Percentiles rank a stretch among this genome's conserved stretches.
Evolutionary conservation across 2,797 vertebrate species (phyloP).

Genomic region (Cossypha polioptera): DNA sequence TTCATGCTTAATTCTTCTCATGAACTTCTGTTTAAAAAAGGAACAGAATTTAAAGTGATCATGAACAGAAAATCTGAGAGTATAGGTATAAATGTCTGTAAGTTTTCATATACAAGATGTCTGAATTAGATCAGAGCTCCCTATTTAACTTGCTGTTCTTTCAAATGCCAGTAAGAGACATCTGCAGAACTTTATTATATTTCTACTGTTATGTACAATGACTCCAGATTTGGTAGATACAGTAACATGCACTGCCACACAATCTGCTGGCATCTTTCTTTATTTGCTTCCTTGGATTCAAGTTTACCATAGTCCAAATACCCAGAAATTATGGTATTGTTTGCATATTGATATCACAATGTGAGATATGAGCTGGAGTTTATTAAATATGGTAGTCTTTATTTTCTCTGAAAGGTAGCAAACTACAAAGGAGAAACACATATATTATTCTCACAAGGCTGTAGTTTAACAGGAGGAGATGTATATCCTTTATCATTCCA

Average conservation of each 20-base stretch:
- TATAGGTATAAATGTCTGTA: background rate
- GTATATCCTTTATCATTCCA: background rate
- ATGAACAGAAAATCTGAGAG: background rate
- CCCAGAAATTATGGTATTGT: background rate
- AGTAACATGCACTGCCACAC: background rate
- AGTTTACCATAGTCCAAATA: background rate
- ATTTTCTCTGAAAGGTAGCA: background rate
- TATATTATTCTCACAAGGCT: background rate
- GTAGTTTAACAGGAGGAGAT: background rate
- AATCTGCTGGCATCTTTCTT: background rate
- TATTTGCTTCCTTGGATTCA: background rate
- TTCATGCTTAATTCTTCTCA: background rate
- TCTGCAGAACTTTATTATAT: background rate
- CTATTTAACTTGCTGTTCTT: background rate
- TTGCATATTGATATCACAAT: background rate
- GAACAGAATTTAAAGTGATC: background rate
- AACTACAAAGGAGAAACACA: background rate
- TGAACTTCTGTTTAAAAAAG: background rate
- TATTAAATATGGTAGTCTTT: background rate
- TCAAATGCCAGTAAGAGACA: background rate
- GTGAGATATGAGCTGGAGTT: background rate
- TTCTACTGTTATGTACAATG: background rate
- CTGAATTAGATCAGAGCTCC: background rate
- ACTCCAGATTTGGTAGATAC: background rate
- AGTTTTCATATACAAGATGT: background rate